Evolutionary conservation across 2,797 vertebrate genomes (phyloP).

Genomic region (Macropus fuliginosus): DNA sequence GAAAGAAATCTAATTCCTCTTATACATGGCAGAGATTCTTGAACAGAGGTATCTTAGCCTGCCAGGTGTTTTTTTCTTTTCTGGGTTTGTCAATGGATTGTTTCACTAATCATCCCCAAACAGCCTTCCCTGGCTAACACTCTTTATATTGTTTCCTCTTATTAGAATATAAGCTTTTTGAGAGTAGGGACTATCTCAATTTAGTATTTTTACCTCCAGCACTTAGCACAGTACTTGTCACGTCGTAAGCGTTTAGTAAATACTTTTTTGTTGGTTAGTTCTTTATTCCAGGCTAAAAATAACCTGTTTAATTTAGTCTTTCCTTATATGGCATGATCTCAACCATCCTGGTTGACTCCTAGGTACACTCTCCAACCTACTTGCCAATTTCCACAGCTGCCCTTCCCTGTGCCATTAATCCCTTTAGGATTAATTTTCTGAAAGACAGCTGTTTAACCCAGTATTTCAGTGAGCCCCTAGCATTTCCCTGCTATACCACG

Average conservation of each 20-base stretch:
- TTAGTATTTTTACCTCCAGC: not conserved
- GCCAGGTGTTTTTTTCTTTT: not conserved
- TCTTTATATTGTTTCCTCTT: not conserved
- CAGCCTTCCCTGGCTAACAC: not conserved
- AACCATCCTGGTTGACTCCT: not conserved
- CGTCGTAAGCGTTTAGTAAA: not conserved
- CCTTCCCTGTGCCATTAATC: not conserved
- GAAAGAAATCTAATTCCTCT: not conserved
- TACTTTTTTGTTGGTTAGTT: not conserved
- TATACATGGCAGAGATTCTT: not conserved
- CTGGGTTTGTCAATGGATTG: not conserved
- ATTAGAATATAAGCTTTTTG: not conserved
- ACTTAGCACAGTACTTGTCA: not conserved
- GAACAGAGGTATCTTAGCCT: not conserved
- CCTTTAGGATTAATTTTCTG: not conserved
- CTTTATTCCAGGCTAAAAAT: not conserved
- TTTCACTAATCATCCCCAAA: not conserved
- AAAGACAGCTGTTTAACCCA: too few species aligned
- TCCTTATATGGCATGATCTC: not conserved
- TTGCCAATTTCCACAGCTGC: not conserved
- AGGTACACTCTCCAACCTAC: not conserved
- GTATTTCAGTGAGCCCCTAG: too few species aligned
- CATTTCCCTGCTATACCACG: too few species aligned
- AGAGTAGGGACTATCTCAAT: not conserved
- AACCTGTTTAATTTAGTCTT: not conserved